Evolutionary conservation across 2,797 vertebrate genomes (phyloP).

Genomic region (Anguilla anguilla): DNA sequence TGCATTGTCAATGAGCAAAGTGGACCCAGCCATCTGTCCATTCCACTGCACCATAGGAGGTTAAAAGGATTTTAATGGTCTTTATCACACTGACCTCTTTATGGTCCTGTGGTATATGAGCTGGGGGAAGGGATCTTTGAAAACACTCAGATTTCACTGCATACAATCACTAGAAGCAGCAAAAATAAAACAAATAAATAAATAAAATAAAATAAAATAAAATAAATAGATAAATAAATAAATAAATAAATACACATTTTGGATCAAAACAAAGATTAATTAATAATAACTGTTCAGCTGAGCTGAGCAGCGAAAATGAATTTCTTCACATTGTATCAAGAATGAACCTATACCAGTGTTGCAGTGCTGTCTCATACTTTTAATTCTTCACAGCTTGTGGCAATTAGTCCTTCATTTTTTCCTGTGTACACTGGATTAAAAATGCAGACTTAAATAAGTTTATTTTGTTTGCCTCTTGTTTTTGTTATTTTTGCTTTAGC

Average conservation of each 20-base stretch:
- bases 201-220: too few relatives aligned
- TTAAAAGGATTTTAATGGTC: slow-evolving; percentile 60
- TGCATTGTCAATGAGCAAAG: slow-evolving; percentile 47
- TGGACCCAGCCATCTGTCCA: slow-evolving; percentile 69
- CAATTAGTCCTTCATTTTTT: not conserved
- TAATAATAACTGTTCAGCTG: not conserved
- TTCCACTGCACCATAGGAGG: slow-evolving; percentile 57
- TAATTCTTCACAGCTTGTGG: not conserved
- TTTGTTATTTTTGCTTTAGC: not conserved
- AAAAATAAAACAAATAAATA: not conserved
- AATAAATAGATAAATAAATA: not conserved
- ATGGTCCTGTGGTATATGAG: slow-evolving; percentile 54
- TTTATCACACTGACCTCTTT: slow-evolving; percentile 54
- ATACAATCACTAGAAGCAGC: not conserved
- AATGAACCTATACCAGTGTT: not conserved
- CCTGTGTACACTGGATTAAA: not conserved
- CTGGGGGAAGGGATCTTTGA: slow-evolving; percentile 26
- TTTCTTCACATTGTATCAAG: not conserved
- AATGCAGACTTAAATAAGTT: not conserved
- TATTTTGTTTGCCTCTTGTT: not conserved
- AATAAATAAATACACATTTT: not conserved
- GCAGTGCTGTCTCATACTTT: not conserved
- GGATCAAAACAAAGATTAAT: not conserved
- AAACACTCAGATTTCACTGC: not conserved
- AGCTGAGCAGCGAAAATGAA: not conserved